Percentiles rank a stretch among this genome's conserved stretches.
Evolutionary conservation across 2,888 invertebrate genomes (phyloP).

Genomic region (Morpho helenor): DNA sequence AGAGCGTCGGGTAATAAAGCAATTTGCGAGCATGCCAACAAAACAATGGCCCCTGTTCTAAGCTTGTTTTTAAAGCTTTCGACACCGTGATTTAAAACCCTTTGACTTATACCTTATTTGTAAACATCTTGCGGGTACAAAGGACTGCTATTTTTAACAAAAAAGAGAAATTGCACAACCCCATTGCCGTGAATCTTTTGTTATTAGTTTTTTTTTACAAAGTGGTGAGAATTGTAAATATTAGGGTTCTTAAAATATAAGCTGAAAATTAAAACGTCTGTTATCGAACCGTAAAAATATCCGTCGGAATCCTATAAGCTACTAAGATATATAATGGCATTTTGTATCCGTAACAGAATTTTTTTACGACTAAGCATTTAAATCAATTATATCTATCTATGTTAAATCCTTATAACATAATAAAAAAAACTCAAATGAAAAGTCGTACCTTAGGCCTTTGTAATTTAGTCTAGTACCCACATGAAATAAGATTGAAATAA

Average conservation of each 20-base stretch:
- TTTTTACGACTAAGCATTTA: too few species aligned
- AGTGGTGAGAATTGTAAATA: constrained; percentile 52
- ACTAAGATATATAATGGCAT: too few species aligned
- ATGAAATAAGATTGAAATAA: constrained; percentile 1
- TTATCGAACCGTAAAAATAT: too few species aligned
- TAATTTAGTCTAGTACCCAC: too few species aligned
- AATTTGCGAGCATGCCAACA: constrained; percentile 72
- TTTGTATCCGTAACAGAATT: too few species aligned
- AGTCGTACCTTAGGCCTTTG: too few species aligned
- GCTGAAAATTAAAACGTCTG: background rate
- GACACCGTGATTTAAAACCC: constrained; percentile 77
- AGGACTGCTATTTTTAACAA: constrained; percentile 60
- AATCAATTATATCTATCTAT: too few species aligned
- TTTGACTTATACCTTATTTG: constrained; percentile 74
- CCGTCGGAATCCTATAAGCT: too few species aligned
- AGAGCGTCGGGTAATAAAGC: constrained; percentile 68
- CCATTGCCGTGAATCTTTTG: constrained; percentile 66
- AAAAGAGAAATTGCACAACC: constrained; percentile 68
- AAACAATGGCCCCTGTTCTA: constrained; percentile 73
- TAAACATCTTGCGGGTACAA: constrained; percentile 70
- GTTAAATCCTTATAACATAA: too few species aligned
- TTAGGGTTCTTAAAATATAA: constrained; percentile 22
- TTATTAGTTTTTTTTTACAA: constrained; percentile 45
- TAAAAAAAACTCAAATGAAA: too few species aligned
- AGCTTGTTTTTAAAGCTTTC: constrained; percentile 77